Evolutionary conservation across 2,888 invertebrate species (phyloP), one percentile per base, ranked within the genome.

Genomic region (Chymomyza caudatula): DNA sequence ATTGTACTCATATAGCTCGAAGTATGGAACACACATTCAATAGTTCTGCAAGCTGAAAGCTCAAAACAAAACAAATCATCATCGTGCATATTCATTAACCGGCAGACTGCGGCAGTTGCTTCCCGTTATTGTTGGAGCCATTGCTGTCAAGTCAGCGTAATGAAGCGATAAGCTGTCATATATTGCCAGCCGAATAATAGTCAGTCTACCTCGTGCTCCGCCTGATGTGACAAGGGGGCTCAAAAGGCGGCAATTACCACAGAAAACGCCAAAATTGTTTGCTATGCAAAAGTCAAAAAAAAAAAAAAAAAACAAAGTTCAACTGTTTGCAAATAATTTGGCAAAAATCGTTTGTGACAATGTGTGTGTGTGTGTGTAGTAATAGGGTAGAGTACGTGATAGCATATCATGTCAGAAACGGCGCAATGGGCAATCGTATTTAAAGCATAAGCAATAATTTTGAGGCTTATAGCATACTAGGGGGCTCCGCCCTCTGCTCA

Each of bases 241-340:
- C 29, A 37, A 37, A 37, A 37, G 11, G 13, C 51, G 73, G 76
- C 78, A 78, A 76, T 76, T 76, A 77, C 78, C 73, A 69, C 66
- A 51, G n/a, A 63, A 66, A 65, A 71, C 74, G 72, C 72, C 71
- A 63, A 68, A 67, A 70, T 59, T 49, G 59, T 37, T 47, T 47
- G 17, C 47, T 15, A 47, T 47, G 37, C 62, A 60, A 52, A 47
- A 47, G 2, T 76, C 67, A 47, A 47, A 11, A 5, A 37, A 37
- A 37, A 37, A 37, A 37, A 65, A 72, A 78, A 76, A 78, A 78
- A 72, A 76, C 76, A 73, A 70, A 76, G 76, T 78, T 76, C 76
- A 76, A 76, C 76, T 76, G 78, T 76, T 78, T 76, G 76, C 76
- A 76, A 76, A 78, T 78, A 76, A 76, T 76, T 76, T 76, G 78